These are phyloP conservation scores for Thryonomys swinderianus DNA, from an alignment of 2,113 vertebrate species.

Conservation along the genomic window DNA sequence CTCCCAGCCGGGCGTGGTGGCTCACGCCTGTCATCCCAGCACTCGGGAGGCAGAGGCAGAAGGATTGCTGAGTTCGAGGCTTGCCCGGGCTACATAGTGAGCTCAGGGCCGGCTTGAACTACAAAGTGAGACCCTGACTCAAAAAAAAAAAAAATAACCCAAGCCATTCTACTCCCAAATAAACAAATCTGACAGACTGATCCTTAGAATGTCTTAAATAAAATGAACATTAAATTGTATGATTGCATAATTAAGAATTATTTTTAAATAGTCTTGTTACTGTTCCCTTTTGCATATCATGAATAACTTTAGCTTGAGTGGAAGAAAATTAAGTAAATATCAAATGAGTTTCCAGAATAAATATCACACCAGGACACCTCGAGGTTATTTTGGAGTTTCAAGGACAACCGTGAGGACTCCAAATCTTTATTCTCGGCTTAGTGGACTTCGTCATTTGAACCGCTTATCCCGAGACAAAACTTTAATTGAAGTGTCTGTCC, in stretches of 20 bases:
- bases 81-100: too few species aligned
- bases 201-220: not conserved
- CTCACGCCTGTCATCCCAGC: too few species aligned
- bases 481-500: not conserved
- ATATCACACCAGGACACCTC: constrained; percentile 20
- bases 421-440: not conserved
- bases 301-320: not conserved
- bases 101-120: too few species aligned
- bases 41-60: too few species aligned
- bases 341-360: constrained; percentile 54
- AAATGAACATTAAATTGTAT: not conserved
- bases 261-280: not conserved
- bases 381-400: not conserved
- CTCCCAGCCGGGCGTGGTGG: too few species aligned
- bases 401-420: not conserved
- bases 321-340: not conserved
- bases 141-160: too few species aligned
- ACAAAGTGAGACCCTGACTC: too few species aligned
- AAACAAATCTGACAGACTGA: not conserved
- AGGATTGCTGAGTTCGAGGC: too few species aligned
- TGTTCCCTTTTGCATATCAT: not conserved
- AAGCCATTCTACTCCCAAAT: not conserved
- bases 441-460: not conserved
- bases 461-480: not conserved
- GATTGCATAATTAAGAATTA: not conserved